These are phyloP conservation scores for Micrasema longulum DNA, from an alignment of 1,140 invertebrate species.

Conservation along the genomic window DNA sequence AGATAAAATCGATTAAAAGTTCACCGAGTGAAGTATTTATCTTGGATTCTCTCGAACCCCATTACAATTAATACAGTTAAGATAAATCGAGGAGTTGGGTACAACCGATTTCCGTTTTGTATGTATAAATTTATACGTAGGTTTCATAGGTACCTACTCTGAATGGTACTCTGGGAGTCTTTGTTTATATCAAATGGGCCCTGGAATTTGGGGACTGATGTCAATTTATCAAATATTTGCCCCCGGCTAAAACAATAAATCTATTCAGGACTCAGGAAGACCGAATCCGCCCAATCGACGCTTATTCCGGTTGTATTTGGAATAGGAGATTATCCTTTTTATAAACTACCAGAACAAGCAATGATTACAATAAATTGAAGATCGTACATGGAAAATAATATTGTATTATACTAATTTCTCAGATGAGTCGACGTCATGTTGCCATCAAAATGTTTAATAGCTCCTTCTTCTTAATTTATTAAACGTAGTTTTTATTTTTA, in stretches of 20 bases:
- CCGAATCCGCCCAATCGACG: background rate
- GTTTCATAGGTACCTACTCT: conserved; percentile 33
- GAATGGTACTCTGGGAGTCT: conserved; percentile 33
- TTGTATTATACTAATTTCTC: no score
- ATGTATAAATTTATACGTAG: conserved; percentile 43
- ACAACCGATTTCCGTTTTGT: conserved; percentile 1
- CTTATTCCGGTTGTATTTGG: conserved; percentile 3
- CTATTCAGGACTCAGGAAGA: conserved; percentile 11
- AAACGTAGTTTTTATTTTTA: no score
- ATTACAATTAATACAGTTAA: conserved; percentile 5
- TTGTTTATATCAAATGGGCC: conserved; percentile 41
- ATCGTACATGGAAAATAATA: no score
- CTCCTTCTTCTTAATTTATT: no score
- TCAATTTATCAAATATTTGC: conserved; percentile 54
- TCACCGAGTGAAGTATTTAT: conserved; percentile 1
- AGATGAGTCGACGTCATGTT: no score
- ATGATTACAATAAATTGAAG: no score
- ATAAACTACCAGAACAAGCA: background rate
- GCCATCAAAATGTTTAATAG: no score
- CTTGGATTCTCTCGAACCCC: background rate
- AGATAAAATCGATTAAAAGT: background rate
- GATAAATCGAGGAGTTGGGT: background rate
- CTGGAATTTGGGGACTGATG: conserved; percentile 43
- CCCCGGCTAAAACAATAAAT: conserved; percentile 49
- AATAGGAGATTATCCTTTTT: conserved; percentile 5